phyloP scores from a whole-genome alignment of 2,888 invertebrate genomes.

The Chrysodeixis includens region DNA sequence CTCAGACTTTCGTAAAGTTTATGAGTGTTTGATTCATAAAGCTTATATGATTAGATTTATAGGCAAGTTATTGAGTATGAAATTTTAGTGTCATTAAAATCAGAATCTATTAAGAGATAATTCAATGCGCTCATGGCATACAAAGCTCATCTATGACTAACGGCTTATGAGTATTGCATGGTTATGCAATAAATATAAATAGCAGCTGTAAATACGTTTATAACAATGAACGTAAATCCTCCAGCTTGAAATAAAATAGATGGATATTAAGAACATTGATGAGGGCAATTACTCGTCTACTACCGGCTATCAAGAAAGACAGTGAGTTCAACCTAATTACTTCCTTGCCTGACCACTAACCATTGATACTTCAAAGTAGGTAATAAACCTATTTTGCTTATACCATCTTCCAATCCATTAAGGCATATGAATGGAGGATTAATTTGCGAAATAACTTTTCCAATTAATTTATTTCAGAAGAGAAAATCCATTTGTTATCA shows the following conservation, averaged over 20 bases:
- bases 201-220: neutral
- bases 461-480: conserved; percentile 37
- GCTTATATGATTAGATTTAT: neutral
- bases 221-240: neutral
- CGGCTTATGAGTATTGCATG: neutral
- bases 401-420: conserved; percentile 62
- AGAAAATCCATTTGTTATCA: conserved; percentile 19
- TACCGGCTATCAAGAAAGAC: conserved; percentile 34
- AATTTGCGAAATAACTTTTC: conserved; percentile 54
- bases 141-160: neutral
- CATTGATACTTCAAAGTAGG: conserved; percentile 54
- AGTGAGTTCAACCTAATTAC: conserved; percentile 58
- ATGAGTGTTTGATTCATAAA: too few relatives aligned
- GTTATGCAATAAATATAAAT: neutral
- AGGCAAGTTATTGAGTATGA: neutral
- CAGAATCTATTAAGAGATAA: neutral
- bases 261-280: conserved; percentile 21
- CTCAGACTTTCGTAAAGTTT: too few relatives aligned
- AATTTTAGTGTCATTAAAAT: neutral
- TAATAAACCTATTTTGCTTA: conserved; percentile 54
- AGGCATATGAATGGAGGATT: conserved; percentile 55
- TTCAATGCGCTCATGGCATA: neutral
- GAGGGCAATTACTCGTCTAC: conserved; percentile 36
- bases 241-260: conserved; percentile 15
- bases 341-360: conserved; percentile 64